Conservation (phyloP, 2,797 vertebrate species). For the Sternarchorhynchus goeldii region DNA sequence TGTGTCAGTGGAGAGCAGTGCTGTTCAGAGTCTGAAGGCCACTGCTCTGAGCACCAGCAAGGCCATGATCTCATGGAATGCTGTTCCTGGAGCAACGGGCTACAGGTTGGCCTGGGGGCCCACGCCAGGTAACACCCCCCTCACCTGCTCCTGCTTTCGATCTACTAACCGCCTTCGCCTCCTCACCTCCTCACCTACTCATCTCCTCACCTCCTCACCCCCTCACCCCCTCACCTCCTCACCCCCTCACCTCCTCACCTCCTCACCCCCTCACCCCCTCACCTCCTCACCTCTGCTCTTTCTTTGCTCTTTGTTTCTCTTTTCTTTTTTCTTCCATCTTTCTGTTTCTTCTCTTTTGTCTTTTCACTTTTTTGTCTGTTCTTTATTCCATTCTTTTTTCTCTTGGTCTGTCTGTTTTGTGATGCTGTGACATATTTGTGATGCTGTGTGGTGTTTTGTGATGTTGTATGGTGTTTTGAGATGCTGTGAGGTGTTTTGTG, state of each 20-base stretch:
- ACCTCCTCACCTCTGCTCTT: neutral
- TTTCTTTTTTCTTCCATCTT: neutral
- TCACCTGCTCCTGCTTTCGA: no score
- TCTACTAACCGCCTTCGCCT: neutral
- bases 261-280: neutral
- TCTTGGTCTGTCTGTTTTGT: conserved; percentile 21
- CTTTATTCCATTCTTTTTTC: conserved; percentile 18
- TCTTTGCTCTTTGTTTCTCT: conserved; percentile 7
- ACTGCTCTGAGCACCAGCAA: conserved; percentile 78
- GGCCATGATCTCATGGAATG: conserved; percentile 82
- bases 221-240: neutral
- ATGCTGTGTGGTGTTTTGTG: no score
- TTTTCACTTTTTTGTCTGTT: conserved; percentile 13
- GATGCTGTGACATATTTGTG: conserved; percentile 28
- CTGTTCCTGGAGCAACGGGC: conserved; percentile 83
- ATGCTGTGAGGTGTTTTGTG: no score
- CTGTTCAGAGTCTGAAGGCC: conserved; percentile 81
- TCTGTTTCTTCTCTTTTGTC: conserved; percentile 6
- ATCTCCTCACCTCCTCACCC: neutral
- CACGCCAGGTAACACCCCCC: conserved; percentile 75
- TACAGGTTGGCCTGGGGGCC: conserved; percentile 88
- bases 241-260: neutral
- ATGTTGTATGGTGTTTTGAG: no score
- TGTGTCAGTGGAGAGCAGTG: conserved; percentile 82
- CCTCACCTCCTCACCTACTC: neutral